A percentile compares a stretch with the other conserved stretches of the same genome.
Conservation (phyloP, 2,113 vertebrate species). For the Gallinago media region DNA sequence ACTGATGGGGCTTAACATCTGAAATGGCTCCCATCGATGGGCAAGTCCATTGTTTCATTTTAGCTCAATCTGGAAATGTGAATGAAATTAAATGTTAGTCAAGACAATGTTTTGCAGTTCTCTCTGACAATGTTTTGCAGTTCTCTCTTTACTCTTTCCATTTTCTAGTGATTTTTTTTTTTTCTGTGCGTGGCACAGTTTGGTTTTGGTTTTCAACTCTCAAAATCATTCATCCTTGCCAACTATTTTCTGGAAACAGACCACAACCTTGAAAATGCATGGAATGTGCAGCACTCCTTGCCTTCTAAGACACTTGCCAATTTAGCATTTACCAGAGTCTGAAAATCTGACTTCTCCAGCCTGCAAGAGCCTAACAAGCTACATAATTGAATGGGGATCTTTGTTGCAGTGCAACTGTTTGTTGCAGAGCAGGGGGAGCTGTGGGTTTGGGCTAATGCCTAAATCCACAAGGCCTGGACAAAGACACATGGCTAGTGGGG, state of each 20-base stretch:
- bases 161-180: background rate
- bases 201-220: background rate
- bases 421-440: conserved; percentile 21
- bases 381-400: conserved; percentile 52
- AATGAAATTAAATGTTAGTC: background rate
- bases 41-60: background rate
- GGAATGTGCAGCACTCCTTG: background rate
- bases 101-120: background rate
- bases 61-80: background rate
- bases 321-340: background rate
- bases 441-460: conserved; percentile 69
- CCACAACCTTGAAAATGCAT: background rate
- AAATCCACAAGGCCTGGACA: conserved; percentile 61
- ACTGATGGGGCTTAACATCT: background rate
- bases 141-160: background rate
- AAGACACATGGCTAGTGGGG: conserved; percentile 23
- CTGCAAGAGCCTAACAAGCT: background rate
- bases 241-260: background rate
- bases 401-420: conserved; percentile 31
- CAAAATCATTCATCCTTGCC: background rate
- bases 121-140: background rate
- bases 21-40: background rate
- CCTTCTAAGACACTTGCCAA: background rate
- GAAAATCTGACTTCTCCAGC: background rate
- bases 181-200: background rate